Evolutionary conservation across 2,797 vertebrate species (phyloP).

Genomic region (Leptoclinus maculatus): DNA sequence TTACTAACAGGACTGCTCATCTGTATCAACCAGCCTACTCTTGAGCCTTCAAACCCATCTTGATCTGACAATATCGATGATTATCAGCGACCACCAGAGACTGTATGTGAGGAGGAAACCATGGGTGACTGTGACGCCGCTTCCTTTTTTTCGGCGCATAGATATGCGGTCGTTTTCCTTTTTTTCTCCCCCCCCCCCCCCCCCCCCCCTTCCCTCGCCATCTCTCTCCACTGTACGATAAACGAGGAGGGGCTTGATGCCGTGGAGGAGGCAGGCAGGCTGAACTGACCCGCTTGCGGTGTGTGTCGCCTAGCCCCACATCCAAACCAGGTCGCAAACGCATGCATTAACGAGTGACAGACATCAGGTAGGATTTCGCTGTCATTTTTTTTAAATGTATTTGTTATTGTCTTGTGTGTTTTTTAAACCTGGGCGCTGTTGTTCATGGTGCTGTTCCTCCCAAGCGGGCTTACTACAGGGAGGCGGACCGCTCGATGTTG

Average conservation of each 20-base stretch:
- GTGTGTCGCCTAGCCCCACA: slow-evolving; percentile 68
- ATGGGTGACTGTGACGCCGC: slow-evolving; percentile 66
- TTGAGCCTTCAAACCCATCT: neutral
- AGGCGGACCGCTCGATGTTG: slow-evolving; percentile 62
- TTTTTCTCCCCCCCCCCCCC: neutral
- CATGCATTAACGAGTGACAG: slow-evolving; percentile 78
- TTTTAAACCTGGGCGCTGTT: slow-evolving; percentile 21
- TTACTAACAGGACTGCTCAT: neutral
- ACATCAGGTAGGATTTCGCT: slow-evolving; percentile 81
- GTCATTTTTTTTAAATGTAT: slow-evolving; percentile 19
- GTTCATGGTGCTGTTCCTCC: slow-evolving; percentile 45
- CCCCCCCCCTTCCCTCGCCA: neutral
- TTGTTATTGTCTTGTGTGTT: neutral
- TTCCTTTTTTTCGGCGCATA: slow-evolving; percentile 66
- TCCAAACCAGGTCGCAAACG: slow-evolving; percentile 78
- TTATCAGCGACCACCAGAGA: slow-evolving; percentile 7
- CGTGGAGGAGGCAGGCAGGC: slow-evolving; percentile 72
- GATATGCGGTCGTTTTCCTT: slow-evolving; percentile 43
- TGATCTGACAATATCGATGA: neutral
- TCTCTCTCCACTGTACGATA: slow-evolving; percentile 76
- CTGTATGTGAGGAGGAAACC: neutral
- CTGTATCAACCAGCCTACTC: neutral
- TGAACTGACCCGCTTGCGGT: slow-evolving; percentile 70
- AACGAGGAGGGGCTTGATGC: slow-evolving; percentile 85
- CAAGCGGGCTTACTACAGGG: slow-evolving; percentile 38